These are phyloP conservation scores for Camponotus floridanus DNA, from an alignment of 1,140 invertebrate species.

Conservation along the genomic window DNA sequence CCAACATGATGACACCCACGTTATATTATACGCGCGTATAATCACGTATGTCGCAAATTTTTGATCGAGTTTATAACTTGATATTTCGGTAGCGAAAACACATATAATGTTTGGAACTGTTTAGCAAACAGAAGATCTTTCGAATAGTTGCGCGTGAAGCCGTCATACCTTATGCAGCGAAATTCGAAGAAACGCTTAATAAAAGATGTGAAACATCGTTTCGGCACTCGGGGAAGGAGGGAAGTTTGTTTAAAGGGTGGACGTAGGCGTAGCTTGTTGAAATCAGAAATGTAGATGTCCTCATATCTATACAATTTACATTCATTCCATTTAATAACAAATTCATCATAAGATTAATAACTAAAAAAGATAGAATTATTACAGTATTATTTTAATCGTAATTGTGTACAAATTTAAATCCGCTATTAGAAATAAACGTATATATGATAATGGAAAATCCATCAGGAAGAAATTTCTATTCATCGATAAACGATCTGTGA, in stretches of 20 bases:
- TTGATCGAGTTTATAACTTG: not conserved
- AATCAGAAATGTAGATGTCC: slow-evolving; percentile 31
- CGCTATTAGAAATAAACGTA: too few species aligned
- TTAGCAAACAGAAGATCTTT: slow-evolving; percentile 20
- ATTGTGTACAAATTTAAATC: too few species aligned
- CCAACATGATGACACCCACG: not conserved
- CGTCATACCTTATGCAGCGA: slow-evolving; percentile 21
- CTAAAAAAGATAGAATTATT: too few species aligned
- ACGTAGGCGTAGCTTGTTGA: slow-evolving; percentile 51
- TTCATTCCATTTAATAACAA: not conserved
- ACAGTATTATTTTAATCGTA: too few species aligned
- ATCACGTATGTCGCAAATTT: slow-evolving; percentile 1
- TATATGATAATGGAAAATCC: not conserved
- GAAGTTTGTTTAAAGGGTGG: not conserved
- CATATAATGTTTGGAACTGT: slow-evolving; percentile 17
- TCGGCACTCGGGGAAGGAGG: slow-evolving; percentile 43
- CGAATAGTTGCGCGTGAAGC: not conserved
- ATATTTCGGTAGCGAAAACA: slow-evolving; percentile 6
- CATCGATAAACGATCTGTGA: not conserved
- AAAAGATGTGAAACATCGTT: slow-evolving; percentile 72
- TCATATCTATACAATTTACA: not conserved
- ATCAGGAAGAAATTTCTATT: slow-evolving; percentile 9
- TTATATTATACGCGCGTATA: not conserved
- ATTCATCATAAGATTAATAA: not conserved
- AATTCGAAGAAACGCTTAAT: slow-evolving; percentile 70